A percentile compares a stretch with the other conserved stretches of the same genome.
Conservation (phyloP, 2,113 vertebrate genomes). For the Nymphicus hollandicus region DNA sequence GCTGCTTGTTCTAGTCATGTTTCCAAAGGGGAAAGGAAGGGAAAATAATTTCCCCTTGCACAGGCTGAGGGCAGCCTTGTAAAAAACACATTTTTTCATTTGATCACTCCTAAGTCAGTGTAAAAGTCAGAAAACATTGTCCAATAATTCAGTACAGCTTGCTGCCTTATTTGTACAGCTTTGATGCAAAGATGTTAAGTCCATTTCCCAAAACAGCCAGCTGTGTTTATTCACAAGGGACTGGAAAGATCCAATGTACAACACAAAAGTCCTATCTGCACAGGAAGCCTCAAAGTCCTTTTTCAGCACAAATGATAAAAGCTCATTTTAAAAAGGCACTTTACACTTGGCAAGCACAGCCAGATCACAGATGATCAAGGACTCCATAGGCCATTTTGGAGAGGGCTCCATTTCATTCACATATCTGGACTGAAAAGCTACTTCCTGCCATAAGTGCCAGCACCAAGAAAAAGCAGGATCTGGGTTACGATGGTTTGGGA, state of each 20-base stretch:
- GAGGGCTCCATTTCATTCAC: not conserved
- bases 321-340: not conserved
- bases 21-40: not conserved
- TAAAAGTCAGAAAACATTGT: not conserved
- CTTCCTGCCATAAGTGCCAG: not conserved
- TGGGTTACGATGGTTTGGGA: not conserved
- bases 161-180: conserved; percentile 38
- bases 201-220: conserved; percentile 6
- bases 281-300: conserved; percentile 35
- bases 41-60: not conserved
- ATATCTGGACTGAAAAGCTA: not conserved
- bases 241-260: not conserved
- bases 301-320: not conserved
- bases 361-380: not conserved
- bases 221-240: conserved; percentile 55
- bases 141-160: not conserved
- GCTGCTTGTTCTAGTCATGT: not conserved
- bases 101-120: not conserved
- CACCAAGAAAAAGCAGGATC: fast-evolving
- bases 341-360: not conserved
- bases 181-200: conserved; percentile 39
- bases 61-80: not conserved
- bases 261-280: conserved; percentile 1
- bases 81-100: not conserved
- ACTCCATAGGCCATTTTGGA: not conserved